phyloP scores from a whole-genome alignment of 2,797 vertebrate genomes.

The Zalophus californianus region DNA sequence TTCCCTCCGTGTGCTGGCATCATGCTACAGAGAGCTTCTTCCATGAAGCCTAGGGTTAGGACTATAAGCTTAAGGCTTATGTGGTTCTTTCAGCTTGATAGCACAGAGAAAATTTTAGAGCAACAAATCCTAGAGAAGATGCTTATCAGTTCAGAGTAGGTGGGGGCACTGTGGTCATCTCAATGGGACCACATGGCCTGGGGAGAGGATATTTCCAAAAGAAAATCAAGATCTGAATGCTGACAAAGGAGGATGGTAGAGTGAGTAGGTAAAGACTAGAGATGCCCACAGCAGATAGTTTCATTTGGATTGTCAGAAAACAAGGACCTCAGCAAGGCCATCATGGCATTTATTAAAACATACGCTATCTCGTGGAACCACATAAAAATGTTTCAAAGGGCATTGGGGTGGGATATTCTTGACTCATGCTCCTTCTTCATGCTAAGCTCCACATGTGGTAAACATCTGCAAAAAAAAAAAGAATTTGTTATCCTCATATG shows the following conservation, averaged over 20 bases:
- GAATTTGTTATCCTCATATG: slow-evolving; percentile 72
- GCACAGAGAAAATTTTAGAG: neutral
- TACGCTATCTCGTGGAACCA: slow-evolving; percentile 55
- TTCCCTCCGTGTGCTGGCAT: neutral
- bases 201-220: neutral
- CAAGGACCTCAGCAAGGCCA: slow-evolving; percentile 52
- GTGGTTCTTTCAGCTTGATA: neutral
- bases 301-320: slow-evolving; percentile 66
- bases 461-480: slow-evolving; percentile 85
- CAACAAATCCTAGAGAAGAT: neutral
- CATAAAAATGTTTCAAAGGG: slow-evolving; percentile 76
- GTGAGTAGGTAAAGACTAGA: neutral
- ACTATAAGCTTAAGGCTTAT: neutral
- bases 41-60: neutral
- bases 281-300: neutral
- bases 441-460: slow-evolving; percentile 84
- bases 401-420: slow-evolving; percentile 75
- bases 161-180: neutral
- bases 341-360: slow-evolving; percentile 74
- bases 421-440: slow-evolving; percentile 80
- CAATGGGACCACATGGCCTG: neutral
- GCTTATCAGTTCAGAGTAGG: neutral
- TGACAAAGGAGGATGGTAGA: neutral
- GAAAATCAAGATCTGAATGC: slow-evolving; percentile 49
- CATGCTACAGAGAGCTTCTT: neutral